These are phyloP conservation scores for Gouania willdenowi DNA, from an alignment of 2,797 vertebrate species.

Conservation along the genomic window DNA sequence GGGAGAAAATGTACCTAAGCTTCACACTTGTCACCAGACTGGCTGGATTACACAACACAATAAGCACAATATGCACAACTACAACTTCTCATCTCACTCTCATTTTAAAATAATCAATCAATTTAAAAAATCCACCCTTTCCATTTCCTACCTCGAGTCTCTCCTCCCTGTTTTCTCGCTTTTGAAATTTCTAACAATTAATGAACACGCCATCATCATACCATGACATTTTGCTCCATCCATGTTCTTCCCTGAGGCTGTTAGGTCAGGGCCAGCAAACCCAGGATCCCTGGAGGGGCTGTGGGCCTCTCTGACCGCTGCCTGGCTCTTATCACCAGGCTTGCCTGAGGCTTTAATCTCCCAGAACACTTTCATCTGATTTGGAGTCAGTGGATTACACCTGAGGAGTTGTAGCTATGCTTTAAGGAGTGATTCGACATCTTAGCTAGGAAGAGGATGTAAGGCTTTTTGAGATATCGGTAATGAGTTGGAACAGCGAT, in stretches of 20 bases:
- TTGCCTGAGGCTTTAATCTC: slow-evolving; percentile 31
- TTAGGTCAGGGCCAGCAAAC: slow-evolving; percentile 55
- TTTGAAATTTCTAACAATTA: too few species aligned
- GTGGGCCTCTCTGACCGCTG: slow-evolving; percentile 25
- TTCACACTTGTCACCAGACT: too few species aligned
- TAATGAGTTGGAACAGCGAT: slow-evolving; percentile 35
- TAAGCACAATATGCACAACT: too few species aligned
- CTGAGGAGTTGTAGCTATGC: slow-evolving; percentile 48
- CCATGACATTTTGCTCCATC: too few species aligned
- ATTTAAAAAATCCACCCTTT: too few species aligned
- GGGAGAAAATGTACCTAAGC: too few species aligned
- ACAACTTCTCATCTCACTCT: too few species aligned
- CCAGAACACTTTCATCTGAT: slow-evolving; percentile 17
- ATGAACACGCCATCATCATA: too few species aligned
- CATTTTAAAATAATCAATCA: too few species aligned
- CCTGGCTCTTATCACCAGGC: slow-evolving; percentile 28
- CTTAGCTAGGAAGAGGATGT: slow-evolving; percentile 12
- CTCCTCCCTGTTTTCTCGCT: slow-evolving; percentile 3
- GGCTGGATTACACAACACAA: too few species aligned
- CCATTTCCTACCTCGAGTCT: too few species aligned
- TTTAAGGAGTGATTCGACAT: slow-evolving; percentile 46
- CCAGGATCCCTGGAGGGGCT: slow-evolving; percentile 33
- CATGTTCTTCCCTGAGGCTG: slow-evolving; percentile 27
- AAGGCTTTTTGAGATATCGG: slow-evolving; percentile 9
- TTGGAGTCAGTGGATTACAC: slow-evolving; percentile 48